These are phyloP conservation scores for Nannobrachium achirus DNA, from an alignment of 2,113 vertebrate genomes.

Conservation along the genomic window DNA sequence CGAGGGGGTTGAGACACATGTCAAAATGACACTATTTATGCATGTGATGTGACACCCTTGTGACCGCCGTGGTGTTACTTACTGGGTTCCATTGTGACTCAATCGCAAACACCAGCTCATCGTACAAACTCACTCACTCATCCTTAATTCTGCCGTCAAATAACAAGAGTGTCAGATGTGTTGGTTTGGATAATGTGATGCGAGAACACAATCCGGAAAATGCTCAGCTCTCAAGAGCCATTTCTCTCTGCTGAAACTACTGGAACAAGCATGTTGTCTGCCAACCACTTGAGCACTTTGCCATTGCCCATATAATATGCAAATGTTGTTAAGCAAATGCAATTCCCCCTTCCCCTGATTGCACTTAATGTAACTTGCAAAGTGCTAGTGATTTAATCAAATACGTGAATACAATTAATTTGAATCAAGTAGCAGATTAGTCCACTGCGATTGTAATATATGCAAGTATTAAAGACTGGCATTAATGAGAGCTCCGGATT, in stretches of 20 bases:
- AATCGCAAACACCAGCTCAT: slow-evolving; percentile 11
- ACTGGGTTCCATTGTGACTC: background rate
- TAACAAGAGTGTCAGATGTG: background rate
- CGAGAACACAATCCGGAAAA: slow-evolving; percentile 3
- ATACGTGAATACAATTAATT: slow-evolving; percentile 62
- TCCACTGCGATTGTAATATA: slow-evolving; percentile 53
- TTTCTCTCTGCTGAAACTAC: slow-evolving; percentile 57
- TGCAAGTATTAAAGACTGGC: slow-evolving; percentile 64
- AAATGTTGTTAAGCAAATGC: slow-evolving; percentile 62
- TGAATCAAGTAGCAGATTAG: slow-evolving; percentile 66
- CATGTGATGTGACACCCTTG: background rate
- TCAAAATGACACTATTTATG: background rate
- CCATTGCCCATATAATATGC: slow-evolving; percentile 59
- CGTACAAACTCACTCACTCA: slow-evolving; percentile 12
- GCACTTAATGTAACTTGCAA: slow-evolving; percentile 60
- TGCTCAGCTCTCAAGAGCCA: slow-evolving; percentile 4
- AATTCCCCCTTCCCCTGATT: slow-evolving; percentile 66
- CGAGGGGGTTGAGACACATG: slow-evolving; percentile 7
- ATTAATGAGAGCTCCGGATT: slow-evolving; percentile 45
- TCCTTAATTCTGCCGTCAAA: slow-evolving; percentile 26
- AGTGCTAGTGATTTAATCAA: slow-evolving; percentile 71
- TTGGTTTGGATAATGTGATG: slow-evolving; percentile 25
- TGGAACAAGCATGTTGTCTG: slow-evolving; percentile 51
- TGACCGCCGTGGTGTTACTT: background rate
- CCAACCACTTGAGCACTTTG: slow-evolving; percentile 53